Conservation (phyloP, 1,140 invertebrate genomes). For the Melitaea cinxia region DNA sequence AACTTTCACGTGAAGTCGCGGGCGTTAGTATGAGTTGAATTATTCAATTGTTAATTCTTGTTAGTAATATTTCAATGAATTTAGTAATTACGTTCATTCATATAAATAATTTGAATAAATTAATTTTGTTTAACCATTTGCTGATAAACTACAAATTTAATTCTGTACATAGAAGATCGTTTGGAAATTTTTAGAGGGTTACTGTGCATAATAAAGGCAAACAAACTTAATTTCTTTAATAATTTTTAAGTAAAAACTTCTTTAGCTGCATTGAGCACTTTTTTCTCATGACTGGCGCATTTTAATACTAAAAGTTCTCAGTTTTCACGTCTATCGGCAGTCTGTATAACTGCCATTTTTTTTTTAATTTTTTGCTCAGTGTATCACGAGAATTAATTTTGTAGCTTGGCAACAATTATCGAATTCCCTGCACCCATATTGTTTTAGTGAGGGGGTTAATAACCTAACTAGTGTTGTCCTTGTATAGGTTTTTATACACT, state of each 20-base stretch:
- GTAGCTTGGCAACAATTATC: conserved; percentile 42
- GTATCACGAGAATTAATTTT: conserved; percentile 25
- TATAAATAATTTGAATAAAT: background rate
- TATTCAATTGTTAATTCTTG: background rate
- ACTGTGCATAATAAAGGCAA: too few species aligned
- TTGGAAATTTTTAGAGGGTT: too few species aligned
- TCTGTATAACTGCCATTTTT: too few species aligned
- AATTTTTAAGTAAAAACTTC: too few species aligned
- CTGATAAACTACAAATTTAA: too few species aligned
- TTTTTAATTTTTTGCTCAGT: conserved; percentile 15
- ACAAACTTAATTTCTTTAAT: too few species aligned
- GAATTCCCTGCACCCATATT: conserved; percentile 63
- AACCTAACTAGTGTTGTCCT: conserved; percentile 54
- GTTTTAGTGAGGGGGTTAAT: conserved; percentile 68
- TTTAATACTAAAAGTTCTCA: too few species aligned
- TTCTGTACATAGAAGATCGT: too few species aligned
- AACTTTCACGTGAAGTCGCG: background rate
- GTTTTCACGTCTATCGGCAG: too few species aligned
- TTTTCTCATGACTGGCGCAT: too few species aligned
- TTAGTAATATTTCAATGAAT: background rate
- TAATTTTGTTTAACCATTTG: too few species aligned
- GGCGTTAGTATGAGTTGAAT: background rate
- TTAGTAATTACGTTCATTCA: background rate
- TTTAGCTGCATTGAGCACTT: too few species aligned
- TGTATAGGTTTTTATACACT: conserved; percentile 32